Evolutionary conservation across 2,797 vertebrate genomes (phyloP), one percentile per base, ranked within the genome.

Genomic region (Pseudomugil gertrudae): DNA sequence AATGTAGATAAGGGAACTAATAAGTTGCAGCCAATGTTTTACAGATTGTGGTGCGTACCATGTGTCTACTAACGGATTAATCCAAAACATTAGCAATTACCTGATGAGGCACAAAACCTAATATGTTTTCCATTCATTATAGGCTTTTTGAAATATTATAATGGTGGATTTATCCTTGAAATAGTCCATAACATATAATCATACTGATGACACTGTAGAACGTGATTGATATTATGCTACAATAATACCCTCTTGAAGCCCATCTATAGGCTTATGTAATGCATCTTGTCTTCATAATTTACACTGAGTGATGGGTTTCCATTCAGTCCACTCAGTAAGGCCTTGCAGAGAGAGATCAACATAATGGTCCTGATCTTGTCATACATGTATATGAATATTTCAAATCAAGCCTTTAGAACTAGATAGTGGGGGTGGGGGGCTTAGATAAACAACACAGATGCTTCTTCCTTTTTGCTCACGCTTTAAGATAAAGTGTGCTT

Each of bases 301-400:
- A 85, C 81, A 76, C 79, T 86, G 85, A 90, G 62, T 89, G 88
- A 91, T 90, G 87, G 78, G 53, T 80, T 83, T 82, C 80, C 78
- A 87, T 90, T 87, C 83, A 77, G 76, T 72, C 72, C 72, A 71
- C 90, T 89, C 86, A 83, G 66, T 67, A 85, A 73, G 83, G 74
- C 86, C 88, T 82, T 54, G 58, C 73, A 60, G 83, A 86, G 84
- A 85, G 84, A 87, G 84, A 75, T 80, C 79, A 69, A 64, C 81
- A 85, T 92, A 91, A 91, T 92, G 87, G 89, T 72, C 70, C 78
- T 85, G 87, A 91, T 91, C 88, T 89, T 90, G 90, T 92, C 88
- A 88, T 89, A 91, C 88, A 88, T 90, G 84, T 89, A 84, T 90
- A 90, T 92, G 90, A 89, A 92, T 92, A 92, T 90, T 91, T 92